Evolutionary conservation across 2,113 vertebrate genomes (phyloP).

Genomic region (Otis tarda): DNA sequence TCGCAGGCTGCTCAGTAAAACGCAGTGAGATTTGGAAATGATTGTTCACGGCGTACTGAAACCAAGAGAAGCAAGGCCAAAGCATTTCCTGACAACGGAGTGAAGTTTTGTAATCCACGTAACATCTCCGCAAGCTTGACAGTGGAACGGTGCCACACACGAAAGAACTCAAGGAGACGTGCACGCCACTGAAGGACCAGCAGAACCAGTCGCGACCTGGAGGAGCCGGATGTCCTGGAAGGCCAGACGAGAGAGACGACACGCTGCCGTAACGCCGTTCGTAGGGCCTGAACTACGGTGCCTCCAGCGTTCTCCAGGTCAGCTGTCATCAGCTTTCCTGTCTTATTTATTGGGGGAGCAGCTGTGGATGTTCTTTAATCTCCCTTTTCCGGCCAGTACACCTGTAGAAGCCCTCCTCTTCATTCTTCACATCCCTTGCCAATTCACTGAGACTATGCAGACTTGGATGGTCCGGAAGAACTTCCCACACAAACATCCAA

Average conservation of each 20-base stretch:
- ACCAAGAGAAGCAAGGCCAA: not conserved
- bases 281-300: too few relatives aligned
- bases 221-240: too few relatives aligned
- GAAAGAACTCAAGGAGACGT: too few relatives aligned
- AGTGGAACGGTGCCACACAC: too few relatives aligned
- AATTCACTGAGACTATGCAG: too few relatives aligned
- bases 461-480: not conserved
- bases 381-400: not conserved
- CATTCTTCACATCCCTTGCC: not conserved
- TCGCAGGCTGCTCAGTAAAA: too few relatives aligned
- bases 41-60: not conserved
- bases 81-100: not conserved
- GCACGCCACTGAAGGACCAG: too few relatives aligned
- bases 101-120: not conserved
- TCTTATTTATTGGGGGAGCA: too few relatives aligned
- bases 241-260: too few relatives aligned
- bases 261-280: too few relatives aligned
- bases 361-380: not conserved
- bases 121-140: not conserved
- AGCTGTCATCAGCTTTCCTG: not conserved
- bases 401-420: not conserved
- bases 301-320: not conserved
- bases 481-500: not conserved
- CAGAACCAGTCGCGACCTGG: too few relatives aligned
- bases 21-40: not conserved